Conservation (phyloP, 2,888 invertebrate species). For the Hetaerina titia region DNA sequence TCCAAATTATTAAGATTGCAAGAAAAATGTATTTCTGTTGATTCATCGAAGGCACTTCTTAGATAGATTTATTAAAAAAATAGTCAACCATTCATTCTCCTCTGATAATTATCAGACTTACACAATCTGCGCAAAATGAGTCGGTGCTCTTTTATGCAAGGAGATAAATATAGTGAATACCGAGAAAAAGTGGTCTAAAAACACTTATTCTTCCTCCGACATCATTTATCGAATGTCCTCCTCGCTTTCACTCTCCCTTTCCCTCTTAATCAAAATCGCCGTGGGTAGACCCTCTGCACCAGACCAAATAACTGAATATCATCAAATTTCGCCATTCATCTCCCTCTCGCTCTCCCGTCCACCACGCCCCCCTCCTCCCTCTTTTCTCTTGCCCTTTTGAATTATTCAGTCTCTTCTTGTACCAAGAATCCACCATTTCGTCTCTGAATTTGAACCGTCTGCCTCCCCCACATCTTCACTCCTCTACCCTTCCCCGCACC, state of each 20-base stretch:
- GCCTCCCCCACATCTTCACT: neutral
- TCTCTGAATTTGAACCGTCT: neutral
- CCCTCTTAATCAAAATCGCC: conserved; percentile 24
- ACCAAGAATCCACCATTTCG: conserved; percentile 32
- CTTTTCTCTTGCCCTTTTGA: conserved; percentile 29
- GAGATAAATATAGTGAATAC: neutral
- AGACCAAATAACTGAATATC: conserved; percentile 49
- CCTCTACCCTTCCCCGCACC: neutral
- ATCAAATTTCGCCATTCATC: conserved; percentile 58
- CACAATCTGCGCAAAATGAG: neutral
- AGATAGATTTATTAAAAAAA: neutral
- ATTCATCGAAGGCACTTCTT: neutral
- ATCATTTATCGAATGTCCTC: conserved; percentile 32
- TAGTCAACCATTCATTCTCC: neutral
- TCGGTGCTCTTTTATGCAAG: neutral
- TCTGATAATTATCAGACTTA: neutral
- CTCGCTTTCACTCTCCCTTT: neutral
- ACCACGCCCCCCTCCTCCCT: neutral
- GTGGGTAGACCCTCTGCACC: neutral
- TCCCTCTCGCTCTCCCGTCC: neutral
- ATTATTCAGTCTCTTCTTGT: conserved; percentile 64
- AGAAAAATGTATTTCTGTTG: no score
- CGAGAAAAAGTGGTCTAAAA: neutral
- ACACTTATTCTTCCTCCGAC: neutral
- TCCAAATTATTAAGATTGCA: no score